A percentile compares a stretch with the other conserved stretches of the same genome.
phyloP scores from a whole-genome alignment of 1,140 invertebrate species.

The Neelides sp. region DNA sequence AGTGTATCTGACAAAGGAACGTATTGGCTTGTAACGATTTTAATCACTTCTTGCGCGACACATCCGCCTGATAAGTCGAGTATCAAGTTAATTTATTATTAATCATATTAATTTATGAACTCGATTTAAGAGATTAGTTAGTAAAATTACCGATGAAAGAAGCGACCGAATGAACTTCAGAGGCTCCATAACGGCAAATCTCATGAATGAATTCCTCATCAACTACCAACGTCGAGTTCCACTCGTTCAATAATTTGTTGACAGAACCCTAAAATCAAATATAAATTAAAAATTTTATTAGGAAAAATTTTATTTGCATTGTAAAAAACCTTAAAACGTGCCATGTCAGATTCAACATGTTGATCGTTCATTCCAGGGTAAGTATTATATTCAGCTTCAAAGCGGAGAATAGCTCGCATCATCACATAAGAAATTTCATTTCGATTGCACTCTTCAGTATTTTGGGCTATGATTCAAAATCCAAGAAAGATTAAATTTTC shows the following conservation, averaged over 20 bases:
- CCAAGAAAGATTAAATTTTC: slow-evolving; percentile 2
- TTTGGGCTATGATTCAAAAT: slow-evolving; percentile 37
- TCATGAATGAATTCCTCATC: slow-evolving; percentile 94
- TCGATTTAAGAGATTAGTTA: background rate
- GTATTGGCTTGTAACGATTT: slow-evolving; percentile 93
- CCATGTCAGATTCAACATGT: slow-evolving; percentile 77
- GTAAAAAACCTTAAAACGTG: slow-evolving; percentile 57
- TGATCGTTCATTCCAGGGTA: slow-evolving; percentile 80
- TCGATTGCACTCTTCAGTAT: slow-evolving; percentile 63
- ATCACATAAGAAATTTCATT: slow-evolving; percentile 84
- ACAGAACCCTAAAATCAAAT: slow-evolving; percentile 48
- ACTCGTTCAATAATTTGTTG: slow-evolving; percentile 68
- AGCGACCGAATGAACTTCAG: slow-evolving; percentile 89
- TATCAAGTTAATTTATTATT: slow-evolving; percentile 1
- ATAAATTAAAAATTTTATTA: slow-evolving; percentile 10
- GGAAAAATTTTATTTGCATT: slow-evolving; percentile 1
- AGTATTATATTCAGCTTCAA: slow-evolving; percentile 71
- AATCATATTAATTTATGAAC: background rate
- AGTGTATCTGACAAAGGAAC: slow-evolving; percentile 91
- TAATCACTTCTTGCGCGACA: slow-evolving; percentile 91
- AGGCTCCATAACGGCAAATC: slow-evolving; percentile 82
- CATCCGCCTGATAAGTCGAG: slow-evolving; percentile 53
- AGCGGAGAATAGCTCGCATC: slow-evolving; percentile 77
- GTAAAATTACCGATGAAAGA: slow-evolving; percentile 60
- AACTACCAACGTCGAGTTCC: slow-evolving; percentile 55